Evolutionary conservation across 2,888 invertebrate species (phyloP).

Genomic region (Lysandra coridon): DNA sequence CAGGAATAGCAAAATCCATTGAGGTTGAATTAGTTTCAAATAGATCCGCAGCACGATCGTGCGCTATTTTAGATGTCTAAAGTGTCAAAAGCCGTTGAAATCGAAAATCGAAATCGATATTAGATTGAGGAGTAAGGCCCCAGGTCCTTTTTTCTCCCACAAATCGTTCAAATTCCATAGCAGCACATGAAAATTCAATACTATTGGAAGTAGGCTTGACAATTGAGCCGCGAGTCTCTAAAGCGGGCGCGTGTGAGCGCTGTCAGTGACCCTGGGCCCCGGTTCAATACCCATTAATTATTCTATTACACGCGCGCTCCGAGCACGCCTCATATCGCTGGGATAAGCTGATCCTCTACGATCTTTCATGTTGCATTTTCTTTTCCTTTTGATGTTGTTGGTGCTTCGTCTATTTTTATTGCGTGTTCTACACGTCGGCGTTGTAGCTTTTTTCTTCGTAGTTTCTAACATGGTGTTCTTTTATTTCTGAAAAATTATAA

Average conservation of each 20-base stretch:
- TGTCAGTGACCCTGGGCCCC: conserved; percentile 63
- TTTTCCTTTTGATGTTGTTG: conserved; percentile 40
- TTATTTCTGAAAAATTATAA: neutral
- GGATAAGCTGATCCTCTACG: conserved; percentile 35
- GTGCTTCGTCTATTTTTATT: neutral
- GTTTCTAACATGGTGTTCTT: neutral
- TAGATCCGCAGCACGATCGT: no score
- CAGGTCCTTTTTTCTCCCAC: neutral
- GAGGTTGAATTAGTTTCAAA: no score
- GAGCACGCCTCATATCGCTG: conserved; percentile 48
- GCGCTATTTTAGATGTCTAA: no score
- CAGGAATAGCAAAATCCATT: no score
- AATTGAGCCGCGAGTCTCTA: neutral
- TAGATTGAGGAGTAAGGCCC: no score
- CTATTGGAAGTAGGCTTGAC: neutral
- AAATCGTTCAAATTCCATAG: neutral
- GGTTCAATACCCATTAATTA: conserved; percentile 69
- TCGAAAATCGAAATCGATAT: no score
- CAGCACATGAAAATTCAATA: neutral
- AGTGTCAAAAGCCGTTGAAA: no score
- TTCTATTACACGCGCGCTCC: conserved; percentile 70
- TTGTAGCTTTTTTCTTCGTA: neutral
- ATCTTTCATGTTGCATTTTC: conserved; percentile 39
- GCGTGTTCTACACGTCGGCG: neutral
- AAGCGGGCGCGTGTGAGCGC: conserved; percentile 45